phyloP scores from a whole-genome alignment of 2,113 vertebrate genomes.

The human (Homo sapiens) region DNA sequence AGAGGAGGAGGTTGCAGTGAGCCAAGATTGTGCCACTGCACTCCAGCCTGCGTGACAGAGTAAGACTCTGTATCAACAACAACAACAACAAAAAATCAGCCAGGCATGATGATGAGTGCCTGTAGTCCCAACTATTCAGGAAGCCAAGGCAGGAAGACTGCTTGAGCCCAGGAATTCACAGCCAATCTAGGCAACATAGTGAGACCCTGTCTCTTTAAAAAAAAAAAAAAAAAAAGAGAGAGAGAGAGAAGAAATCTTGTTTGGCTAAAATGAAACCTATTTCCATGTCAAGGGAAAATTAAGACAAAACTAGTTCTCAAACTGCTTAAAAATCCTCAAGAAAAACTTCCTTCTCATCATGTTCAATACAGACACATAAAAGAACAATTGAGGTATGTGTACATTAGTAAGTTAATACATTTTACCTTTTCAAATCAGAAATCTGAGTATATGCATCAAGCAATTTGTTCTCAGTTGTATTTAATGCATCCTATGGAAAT shows the following conservation, averaged over 20 bases:
- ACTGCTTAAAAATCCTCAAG: background rate
- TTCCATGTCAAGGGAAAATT: background rate
- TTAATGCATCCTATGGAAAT: conserved; percentile 88
- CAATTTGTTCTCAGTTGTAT: conserved; percentile 92
- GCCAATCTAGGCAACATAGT: background rate
- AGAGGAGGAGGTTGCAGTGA: background rate
- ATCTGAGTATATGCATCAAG: conserved; percentile 91
- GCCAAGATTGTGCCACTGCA: background rate
- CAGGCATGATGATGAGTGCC: no score
- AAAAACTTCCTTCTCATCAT: background rate
- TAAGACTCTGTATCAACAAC: background rate
- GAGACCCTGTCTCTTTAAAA: background rate
- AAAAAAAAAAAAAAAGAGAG: background rate
- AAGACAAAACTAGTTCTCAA: background rate
- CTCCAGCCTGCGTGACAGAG: background rate
- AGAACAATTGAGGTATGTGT: background rate
- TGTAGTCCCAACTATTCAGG: no score
- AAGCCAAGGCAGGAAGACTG: background rate
- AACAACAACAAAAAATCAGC: background rate
- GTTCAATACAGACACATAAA: background rate
- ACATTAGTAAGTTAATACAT: background rate
- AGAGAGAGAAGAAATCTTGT: background rate
- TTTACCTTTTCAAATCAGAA: conserved; percentile 95
- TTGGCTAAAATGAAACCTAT: background rate
- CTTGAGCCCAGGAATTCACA: background rate